Evolutionary conservation across 2,888 invertebrate genomes (phyloP).

Genomic region (Glaucopsyche alexis): DNA sequence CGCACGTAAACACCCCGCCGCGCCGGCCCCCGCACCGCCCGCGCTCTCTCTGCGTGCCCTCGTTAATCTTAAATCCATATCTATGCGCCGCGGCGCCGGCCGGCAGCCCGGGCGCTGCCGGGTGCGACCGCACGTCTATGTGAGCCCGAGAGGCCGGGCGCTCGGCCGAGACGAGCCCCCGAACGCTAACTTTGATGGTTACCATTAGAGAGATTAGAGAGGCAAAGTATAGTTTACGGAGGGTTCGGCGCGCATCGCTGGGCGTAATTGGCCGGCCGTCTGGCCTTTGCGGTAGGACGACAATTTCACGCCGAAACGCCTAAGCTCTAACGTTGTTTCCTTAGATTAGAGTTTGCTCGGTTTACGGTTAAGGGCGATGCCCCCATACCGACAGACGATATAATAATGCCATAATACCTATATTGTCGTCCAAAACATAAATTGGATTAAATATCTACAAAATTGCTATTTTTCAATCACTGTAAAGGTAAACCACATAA

Average conservation of each 20-base stretch:
- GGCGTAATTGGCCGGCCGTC: constrained; percentile 42
- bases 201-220: background rate
- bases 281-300: constrained; percentile 46
- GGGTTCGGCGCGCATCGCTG: constrained; percentile 37
- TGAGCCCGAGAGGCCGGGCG: background rate
- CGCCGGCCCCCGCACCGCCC: constrained; percentile 70
- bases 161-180: background rate
- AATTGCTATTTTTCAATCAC: no score
- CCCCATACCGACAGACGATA: background rate
- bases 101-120: constrained; percentile 37
- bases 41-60: constrained; percentile 60
- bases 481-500: no score
- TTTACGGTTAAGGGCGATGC: background rate
- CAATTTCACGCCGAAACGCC: constrained; percentile 41
- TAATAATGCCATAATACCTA: background rate
- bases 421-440: background rate
- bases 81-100: constrained; percentile 55
- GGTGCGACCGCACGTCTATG: background rate
- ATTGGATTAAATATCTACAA: background rate
- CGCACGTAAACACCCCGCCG: constrained; percentile 86
- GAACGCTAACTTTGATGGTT: background rate
- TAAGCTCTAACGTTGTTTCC: constrained; percentile 29
- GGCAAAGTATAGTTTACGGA: background rate
- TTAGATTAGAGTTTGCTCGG: background rate
- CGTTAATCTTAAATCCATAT: constrained; percentile 74